A percentile compares a stretch with the other conserved stretches of the same genome.
Evolutionary conservation across 1,140 invertebrate species (phyloP).

Genomic region (Camponotus vicinus): DNA sequence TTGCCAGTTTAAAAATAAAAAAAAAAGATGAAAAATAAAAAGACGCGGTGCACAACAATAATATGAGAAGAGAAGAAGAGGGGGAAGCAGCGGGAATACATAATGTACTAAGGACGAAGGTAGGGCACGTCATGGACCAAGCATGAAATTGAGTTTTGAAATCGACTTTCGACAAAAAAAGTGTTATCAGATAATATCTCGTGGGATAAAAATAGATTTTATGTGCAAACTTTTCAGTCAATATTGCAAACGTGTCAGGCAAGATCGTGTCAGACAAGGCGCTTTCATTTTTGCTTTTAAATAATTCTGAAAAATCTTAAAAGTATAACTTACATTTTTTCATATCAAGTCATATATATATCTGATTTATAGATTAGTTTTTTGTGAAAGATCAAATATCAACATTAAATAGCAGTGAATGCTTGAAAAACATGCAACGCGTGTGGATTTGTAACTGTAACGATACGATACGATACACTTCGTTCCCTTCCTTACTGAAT

Average conservation of each 20-base stretch:
- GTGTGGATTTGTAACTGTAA: conserved; percentile 22
- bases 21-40: conserved; percentile 26
- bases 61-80: conserved; percentile 72
- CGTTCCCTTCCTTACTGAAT: conserved; percentile 22
- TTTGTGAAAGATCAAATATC: conserved; percentile 22
- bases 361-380: conserved; percentile 7
- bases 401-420: conserved; percentile 1
- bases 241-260: not conserved
- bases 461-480: not conserved
- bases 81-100: conserved; percentile 63
- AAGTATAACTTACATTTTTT: not conserved
- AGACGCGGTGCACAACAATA: conserved; percentile 60
- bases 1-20: conserved; percentile 46
- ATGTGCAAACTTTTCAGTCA: not conserved
- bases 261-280: not conserved
- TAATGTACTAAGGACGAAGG: conserved; percentile 72
- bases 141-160: conserved; percentile 71
- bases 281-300: not conserved
- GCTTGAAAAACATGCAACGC: not conserved
- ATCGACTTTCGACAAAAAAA: conserved; percentile 68
- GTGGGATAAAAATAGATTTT: conserved; percentile 16
- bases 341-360: not conserved
- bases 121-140: conserved; percentile 60
- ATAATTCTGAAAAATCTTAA: not conserved
- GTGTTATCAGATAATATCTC: conserved; percentile 46